These are phyloP conservation scores for Pica pica DNA, from an alignment of 2,113 vertebrate species.

Conservation along the genomic window DNA sequence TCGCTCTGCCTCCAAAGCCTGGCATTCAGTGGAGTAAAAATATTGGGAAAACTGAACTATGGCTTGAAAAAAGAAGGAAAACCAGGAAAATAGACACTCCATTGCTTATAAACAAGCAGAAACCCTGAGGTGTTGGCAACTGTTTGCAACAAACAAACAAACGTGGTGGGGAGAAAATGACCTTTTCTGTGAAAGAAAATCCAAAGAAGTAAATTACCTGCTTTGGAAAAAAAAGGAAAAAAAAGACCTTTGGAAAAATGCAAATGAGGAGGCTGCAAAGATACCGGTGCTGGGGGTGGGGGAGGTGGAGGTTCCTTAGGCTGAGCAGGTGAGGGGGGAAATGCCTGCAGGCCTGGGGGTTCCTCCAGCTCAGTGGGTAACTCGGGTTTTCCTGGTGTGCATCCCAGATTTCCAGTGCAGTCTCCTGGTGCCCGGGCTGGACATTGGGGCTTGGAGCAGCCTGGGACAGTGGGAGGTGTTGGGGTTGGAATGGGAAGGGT, in stretches of 20 bases:
- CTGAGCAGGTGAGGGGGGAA: not conserved
- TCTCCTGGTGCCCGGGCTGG: not conserved
- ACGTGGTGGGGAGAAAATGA: not conserved
- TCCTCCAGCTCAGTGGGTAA: fast-evolving
- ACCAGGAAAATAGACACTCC: not conserved
- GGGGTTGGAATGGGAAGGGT: not conserved
- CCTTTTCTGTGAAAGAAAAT: not conserved
- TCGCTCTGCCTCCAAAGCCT: not conserved
- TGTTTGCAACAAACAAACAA: not conserved
- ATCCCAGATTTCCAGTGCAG: not conserved
- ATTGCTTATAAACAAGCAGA: not conserved
- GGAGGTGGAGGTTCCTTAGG: not conserved
- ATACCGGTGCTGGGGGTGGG: not conserved
- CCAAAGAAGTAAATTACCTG: not conserved
- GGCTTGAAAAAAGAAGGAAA: not conserved
- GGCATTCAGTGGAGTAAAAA: not conserved
- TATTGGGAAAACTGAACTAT: not conserved
- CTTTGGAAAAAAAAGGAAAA: fast-evolving
- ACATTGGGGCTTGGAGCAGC: not conserved
- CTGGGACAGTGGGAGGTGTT: not conserved
- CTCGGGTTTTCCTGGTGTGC: not conserved
- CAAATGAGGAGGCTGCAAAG: not conserved
- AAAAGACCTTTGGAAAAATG: not conserved
- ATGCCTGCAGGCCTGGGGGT: not conserved
- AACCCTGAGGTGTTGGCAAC: not conserved